Evolutionary conservation across 1,140 invertebrate genomes (phyloP), one percentile per base, ranked within the genome.

Genomic region (Drosophila leontia): DNA sequence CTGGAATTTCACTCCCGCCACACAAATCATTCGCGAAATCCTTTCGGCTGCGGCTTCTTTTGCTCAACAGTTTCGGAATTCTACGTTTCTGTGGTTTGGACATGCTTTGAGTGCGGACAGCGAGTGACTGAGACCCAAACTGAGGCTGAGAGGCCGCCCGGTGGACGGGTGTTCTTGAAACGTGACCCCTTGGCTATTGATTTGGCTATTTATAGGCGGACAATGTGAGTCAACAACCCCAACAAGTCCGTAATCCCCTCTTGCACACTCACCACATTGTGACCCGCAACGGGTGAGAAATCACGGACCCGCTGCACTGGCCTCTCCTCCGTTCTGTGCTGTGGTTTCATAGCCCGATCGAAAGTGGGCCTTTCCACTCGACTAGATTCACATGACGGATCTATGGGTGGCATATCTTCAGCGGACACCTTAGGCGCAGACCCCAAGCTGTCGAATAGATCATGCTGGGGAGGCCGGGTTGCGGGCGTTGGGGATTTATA

Each of bases 331-430:
- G 50, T 39, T 23, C 41, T 64, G 37, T 37, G 39, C 47, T 42
- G 82, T 7, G 95, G 95, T 78, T 96, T 96, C 7, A 94, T 94
- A 37, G 94, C 94, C 70, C 96, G 94, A 92, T 96, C 95, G 82
- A 96, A 94, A 32, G 92, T 85, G n/a, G 95, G 95, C 32, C 13
- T 56, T n/a, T 78, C 75, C 19, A 32, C 32, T 29, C 11, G 45
- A 19, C 11, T 51, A 15, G 12, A 12, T 26, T 39, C 45, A 13
- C 34, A 29, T 13, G 45, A 7, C 15, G 29, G 12, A 29, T 61
- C 57, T 35, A 55, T 15, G 0, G 37, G 50, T 15, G 19, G 6
- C 29, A 26, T 1, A 11, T 50, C 56, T 11, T 75, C 70, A 6
- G 5, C 50, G 6, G 29, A 13, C 8, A 32, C 13, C 41, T 53